Conservation (phyloP, 2,888 invertebrate species). For the Melipona beecheii region DNA sequence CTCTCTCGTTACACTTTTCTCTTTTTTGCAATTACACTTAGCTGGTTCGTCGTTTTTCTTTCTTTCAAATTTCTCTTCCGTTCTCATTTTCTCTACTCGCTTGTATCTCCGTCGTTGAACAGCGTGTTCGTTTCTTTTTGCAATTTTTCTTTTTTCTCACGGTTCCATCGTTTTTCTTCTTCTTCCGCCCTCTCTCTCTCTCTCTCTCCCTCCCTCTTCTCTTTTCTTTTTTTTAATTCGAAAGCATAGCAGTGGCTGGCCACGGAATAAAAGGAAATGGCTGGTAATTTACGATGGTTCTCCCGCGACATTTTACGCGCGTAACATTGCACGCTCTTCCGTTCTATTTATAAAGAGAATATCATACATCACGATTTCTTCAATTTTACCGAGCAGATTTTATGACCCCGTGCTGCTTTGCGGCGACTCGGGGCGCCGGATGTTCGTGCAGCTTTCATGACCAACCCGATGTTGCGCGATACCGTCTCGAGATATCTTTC, state of each 20-base stretch:
- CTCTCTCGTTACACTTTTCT: not conserved
- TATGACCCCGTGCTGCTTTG: conserved; percentile 4
- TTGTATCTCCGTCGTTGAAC: not conserved
- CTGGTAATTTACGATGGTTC: conserved; percentile 34
- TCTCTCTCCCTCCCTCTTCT: too few species aligned
- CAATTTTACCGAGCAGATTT: conserved; percentile 35
- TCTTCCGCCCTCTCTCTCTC: too few species aligned
- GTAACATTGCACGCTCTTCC: conserved; percentile 30
- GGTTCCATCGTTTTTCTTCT: not conserved
- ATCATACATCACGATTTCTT: conserved; percentile 46
- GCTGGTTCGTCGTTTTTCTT: not conserved
- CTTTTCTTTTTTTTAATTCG: not conserved
- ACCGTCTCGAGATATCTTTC: not conserved
- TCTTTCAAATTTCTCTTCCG: not conserved
- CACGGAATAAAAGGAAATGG: conserved; percentile 31
- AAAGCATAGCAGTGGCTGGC: conserved; percentile 2
- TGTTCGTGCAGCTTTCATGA: conserved; percentile 15
- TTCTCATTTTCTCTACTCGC: not conserved
- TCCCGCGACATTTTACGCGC: conserved; percentile 33
- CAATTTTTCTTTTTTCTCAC: too few species aligned
- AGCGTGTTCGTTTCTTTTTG: not conserved
- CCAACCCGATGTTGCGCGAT: not conserved
- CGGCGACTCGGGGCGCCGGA: not conserved
- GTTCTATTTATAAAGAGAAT: conserved; percentile 40
- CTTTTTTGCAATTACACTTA: too few species aligned